Evolutionary conservation across 2,113 vertebrate species (phyloP).

Genomic region (Chaenogobius annularis): DNA sequence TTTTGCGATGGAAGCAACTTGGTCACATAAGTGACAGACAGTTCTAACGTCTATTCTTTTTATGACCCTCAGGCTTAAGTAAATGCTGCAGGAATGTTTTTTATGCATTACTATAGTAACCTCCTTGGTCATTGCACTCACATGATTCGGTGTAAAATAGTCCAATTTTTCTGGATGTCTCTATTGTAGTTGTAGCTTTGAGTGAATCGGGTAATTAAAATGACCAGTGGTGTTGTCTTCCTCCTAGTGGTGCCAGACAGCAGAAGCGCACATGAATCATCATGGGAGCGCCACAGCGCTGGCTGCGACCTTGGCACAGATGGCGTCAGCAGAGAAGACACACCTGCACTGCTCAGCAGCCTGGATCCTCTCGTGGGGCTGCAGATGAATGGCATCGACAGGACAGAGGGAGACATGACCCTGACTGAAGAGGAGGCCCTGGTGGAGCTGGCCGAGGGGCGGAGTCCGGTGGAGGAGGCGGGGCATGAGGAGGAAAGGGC

Average conservation of each 20-base stretch:
- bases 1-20: constrained; percentile 66
- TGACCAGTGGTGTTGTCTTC: constrained; percentile 58
- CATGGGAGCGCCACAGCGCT: constrained; percentile 63
- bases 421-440: constrained; percentile 63
- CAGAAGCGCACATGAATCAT: constrained; percentile 68
- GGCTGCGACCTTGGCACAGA: constrained; percentile 77
- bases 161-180: not conserved
- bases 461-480: constrained; percentile 63
- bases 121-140: not conserved
- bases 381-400: constrained; percentile 72
- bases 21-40: constrained; percentile 53
- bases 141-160: not conserved
- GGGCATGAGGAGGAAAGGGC: constrained; percentile 55
- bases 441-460: constrained; percentile 51
- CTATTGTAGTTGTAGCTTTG: not conserved
- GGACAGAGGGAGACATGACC: constrained; percentile 69
- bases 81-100: not conserved
- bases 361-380: constrained; percentile 40
- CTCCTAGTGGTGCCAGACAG: constrained; percentile 77
- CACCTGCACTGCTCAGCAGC: constrained; percentile 60
- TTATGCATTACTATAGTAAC: not conserved
- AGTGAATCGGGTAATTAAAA: constrained; percentile 42
- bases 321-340: constrained; percentile 68
- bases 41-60: too few relatives aligned
- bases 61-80: not conserved